Evolutionary conservation across 2,888 invertebrate genomes (phyloP), one percentile per base, ranked within the genome.

Genomic region (Drosophila colorata): DNA sequence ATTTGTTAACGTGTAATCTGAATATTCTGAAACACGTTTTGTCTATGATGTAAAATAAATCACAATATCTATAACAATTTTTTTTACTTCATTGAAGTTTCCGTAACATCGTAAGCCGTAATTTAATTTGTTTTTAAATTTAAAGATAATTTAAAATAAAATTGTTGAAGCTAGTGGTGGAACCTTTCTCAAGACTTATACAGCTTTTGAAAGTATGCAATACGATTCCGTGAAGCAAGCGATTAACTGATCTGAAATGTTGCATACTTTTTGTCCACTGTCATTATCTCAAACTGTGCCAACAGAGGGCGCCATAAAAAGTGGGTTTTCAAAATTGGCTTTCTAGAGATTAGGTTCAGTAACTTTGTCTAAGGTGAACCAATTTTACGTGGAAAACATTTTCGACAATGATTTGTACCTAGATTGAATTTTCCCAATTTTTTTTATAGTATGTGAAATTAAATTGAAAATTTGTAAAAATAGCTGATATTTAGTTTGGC

Each of bases 11-110:
- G 47, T 73, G 58, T 38, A 13, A 25, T 37, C 51, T 33, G 37
- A 35, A 7, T 23, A 40, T 37, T 13, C 23, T 25, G 16, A 31
- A 44, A 38, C 38, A 47, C 55, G 35, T 35, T 38, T 25, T 40
- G 8, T 46, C 57, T 38, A 38, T 47, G 57, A 52, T 60, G 51
- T 56, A 38, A 48, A 72, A 56, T 47, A 72, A 51, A 59, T 47
- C 2, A 13, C 28, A 35, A n/a, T 16, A 11, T 35, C n/a, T 35
- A 23, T 52, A 25, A 33, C 35, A 43, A 31, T 4, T 16, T 41
- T n/a, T n/a, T 9, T 2, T 14, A 3, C 0, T n/a, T 0, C 6
- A 20, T 33, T 31, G 11, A 14, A 7, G 25, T 25, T 25, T 25
- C 7, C 7, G 1, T 7, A 25, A 1, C 25, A 7, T 25, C 25